These are phyloP conservation scores for Pimephales promelas DNA, from an alignment of 2,113 vertebrate species.

Conservation along the genomic window DNA sequence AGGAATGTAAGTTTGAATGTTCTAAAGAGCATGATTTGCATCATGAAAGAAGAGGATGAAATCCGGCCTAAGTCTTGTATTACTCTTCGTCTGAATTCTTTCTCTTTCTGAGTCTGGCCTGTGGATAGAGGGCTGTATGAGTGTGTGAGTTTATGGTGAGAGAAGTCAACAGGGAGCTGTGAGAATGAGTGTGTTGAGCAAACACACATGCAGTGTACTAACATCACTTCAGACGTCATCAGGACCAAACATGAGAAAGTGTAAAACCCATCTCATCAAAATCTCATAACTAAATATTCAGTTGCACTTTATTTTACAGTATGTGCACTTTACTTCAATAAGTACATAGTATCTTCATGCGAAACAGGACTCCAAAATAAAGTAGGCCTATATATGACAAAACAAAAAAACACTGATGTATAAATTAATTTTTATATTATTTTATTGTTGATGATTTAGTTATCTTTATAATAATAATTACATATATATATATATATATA, in stretches of 20 bases:
- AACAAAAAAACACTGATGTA: too few species aligned
- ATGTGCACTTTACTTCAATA: too few species aligned
- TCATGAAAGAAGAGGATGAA: not conserved
- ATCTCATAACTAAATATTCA: slow-evolving; percentile 1
- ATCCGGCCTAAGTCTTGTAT: slow-evolving; percentile 3
- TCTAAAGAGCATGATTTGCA: slow-evolving; percentile 9
- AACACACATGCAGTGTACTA: slow-evolving; percentile 37
- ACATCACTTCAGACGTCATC: slow-evolving; percentile 55
- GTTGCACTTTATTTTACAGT: too few species aligned
- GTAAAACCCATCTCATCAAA: not conserved
- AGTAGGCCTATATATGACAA: too few species aligned
- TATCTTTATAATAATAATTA: too few species aligned
- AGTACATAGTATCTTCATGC: too few species aligned
- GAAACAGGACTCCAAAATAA: too few species aligned
- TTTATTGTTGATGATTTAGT: too few species aligned
- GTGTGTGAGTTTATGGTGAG: slow-evolving; percentile 59
- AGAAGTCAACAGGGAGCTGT: slow-evolving; percentile 59
- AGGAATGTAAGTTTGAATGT: not conserved
- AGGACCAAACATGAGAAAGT: slow-evolving; percentile 35
- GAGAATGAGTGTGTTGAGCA: slow-evolving; percentile 44
- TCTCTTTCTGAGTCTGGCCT: not conserved
- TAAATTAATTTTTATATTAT: too few species aligned
- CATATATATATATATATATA: too few species aligned
- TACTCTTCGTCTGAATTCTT: not conserved
- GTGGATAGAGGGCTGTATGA: not conserved